Evolutionary conservation across 2,797 vertebrate genomes (phyloP).

Genomic region (Furcifer pardalis): DNA sequence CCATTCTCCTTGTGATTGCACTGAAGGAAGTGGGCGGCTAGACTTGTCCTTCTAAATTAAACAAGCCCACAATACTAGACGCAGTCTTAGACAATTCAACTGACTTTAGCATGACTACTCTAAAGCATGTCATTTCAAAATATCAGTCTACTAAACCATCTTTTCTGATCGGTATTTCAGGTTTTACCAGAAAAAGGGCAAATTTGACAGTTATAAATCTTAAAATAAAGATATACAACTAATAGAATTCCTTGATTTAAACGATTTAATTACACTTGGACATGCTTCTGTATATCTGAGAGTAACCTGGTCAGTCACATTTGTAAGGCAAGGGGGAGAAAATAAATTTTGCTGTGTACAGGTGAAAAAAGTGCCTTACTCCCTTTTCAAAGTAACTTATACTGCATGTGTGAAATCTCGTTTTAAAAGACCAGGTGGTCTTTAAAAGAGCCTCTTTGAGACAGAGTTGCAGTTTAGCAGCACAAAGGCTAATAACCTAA

Average conservation of each 20-base stretch:
- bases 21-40: background rate
- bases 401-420: background rate
- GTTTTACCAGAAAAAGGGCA: conserved; percentile 13
- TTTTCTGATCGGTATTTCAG: conserved; percentile 35
- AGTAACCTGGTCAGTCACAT: conserved; percentile 23
- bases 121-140: background rate
- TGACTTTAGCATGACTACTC: background rate
- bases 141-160: conserved; percentile 24
- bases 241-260: conserved; percentile 35
- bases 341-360: background rate
- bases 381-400: conserved; percentile 7
- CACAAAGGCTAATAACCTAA: conserved; percentile 5
- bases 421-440: background rate
- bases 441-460: background rate
- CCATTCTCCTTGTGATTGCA: background rate
- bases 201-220: conserved; percentile 1
- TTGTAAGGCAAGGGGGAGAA: background rate
- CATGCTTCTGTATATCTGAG: conserved; percentile 24
- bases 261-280: conserved; percentile 33
- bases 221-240: background rate
- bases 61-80: conserved; percentile 12
- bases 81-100: background rate
- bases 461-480: conserved; percentile 19
- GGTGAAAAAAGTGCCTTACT: background rate
- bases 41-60: background rate